Conservation (phyloP, 2,888 invertebrate species). For the Schizaphis graminum region DNA sequence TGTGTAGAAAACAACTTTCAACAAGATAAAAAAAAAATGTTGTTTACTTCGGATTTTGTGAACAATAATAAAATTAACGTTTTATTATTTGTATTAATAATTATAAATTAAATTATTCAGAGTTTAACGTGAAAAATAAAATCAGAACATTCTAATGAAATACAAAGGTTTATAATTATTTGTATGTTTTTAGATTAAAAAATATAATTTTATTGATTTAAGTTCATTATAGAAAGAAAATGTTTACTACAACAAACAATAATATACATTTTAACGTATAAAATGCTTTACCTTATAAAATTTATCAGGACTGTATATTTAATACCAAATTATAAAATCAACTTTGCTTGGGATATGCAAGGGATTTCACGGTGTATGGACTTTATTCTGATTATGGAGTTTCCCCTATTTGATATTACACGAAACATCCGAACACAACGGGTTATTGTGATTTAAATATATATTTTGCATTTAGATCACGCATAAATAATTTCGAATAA, state of each 20-base stretch:
- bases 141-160: neutral
- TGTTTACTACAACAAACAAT: neutral
- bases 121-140: neutral
- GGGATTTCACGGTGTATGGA: neutral
- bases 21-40: neutral
- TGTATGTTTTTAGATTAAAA: neutral
- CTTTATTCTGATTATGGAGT: neutral
- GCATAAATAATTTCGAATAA: neutral
- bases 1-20: neutral
- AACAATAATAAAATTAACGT: neutral
- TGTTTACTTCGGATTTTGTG: neutral
- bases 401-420: no score
- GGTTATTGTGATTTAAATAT: neutral
- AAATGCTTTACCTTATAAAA: neutral
- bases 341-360: neutral
- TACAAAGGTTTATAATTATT: neutral
- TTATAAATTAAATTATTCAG: neutral
- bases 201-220: neutral
- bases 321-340: neutral
- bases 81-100: neutral
- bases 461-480: neutral
- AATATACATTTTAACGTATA: neutral
- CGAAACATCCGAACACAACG: neutral
- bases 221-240: neutral
- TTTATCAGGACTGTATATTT: neutral